A percentile compares a stretch with the other conserved stretches of the same genome.
Evolutionary conservation across 92 coral and sea anemone genomes (phyloP).

Genomic region (Epizoanthus ramosus): DNA sequence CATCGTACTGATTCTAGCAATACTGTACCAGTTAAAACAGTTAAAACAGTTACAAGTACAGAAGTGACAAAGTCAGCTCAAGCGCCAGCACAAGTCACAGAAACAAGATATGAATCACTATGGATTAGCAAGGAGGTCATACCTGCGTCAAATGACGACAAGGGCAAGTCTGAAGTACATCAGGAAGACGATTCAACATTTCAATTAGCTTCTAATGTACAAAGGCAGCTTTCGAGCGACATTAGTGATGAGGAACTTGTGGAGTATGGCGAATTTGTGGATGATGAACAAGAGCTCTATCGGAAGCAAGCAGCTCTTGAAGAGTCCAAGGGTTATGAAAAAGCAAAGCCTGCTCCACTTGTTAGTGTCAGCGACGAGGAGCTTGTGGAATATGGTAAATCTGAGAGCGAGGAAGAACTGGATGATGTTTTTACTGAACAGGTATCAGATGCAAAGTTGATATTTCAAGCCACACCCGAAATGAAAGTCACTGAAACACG

Average conservation of each 20-base stretch:
- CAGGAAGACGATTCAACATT: not conserved
- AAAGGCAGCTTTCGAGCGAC: slow-evolving; percentile 54
- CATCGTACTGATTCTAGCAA: no score
- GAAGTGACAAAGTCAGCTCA: no score
- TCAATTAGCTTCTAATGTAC: slow-evolving; percentile 44
- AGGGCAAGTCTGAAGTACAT: no score
- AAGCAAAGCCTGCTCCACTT: not conserved
- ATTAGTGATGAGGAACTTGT: slow-evolving; percentile 63
- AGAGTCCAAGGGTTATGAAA: not conserved
- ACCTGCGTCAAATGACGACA: no score
- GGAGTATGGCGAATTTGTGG: slow-evolving; percentile 19
- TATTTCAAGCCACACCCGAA: not conserved
- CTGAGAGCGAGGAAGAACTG: slow-evolving; percentile 19
- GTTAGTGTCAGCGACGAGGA: slow-evolving; percentile 40
- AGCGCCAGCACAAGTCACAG: no score
- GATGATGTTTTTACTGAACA: slow-evolving; percentile 21
- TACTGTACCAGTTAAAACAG: no score
- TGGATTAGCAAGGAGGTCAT: no score
- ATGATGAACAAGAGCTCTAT: slow-evolving; percentile 16
- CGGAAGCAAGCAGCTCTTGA: not conserved
- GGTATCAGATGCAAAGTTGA: not conserved
- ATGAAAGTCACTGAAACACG: slow-evolving; percentile 15
- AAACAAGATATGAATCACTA: no score
- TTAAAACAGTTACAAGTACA: no score
- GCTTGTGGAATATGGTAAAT: slow-evolving; percentile 37